These are phyloP conservation scores for Sebastes cheni DNA, from an alignment of 2,797 vertebrate genomes.

Conservation along the genomic window DNA sequence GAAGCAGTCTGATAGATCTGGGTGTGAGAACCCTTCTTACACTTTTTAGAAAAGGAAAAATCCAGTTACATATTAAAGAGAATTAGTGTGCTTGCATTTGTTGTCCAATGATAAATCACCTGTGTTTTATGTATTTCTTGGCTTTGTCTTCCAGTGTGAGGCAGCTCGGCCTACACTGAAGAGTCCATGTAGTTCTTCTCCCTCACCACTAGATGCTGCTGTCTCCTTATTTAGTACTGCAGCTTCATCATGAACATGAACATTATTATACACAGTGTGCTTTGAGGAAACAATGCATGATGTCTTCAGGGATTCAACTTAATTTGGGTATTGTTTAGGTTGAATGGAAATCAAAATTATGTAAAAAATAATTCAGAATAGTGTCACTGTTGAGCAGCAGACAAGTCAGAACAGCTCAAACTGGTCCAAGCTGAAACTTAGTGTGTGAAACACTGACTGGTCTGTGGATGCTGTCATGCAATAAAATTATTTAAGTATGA, in stretches of 20 bases:
- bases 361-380: background rate
- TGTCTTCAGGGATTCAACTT: background rate
- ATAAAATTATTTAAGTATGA: background rate
- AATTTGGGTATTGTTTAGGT: background rate
- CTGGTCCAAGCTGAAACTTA: background rate
- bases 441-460: background rate
- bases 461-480: background rate
- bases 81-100: background rate
- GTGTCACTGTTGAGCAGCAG: background rate
- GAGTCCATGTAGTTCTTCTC: background rate
- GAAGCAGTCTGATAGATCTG: no score
- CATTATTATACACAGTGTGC: background rate
- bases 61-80: no score
- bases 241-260: background rate
- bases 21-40: no score
- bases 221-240: background rate
- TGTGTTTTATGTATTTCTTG: background rate
- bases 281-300: background rate
- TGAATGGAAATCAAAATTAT: background rate
- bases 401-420: background rate
- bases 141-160: background rate
- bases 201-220: conserved; percentile 10
- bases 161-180: background rate
- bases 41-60: no score
- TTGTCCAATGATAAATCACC: background rate